Conservation (phyloP, 2,888 invertebrate genomes). For the Tetranychus truncatus region DNA sequence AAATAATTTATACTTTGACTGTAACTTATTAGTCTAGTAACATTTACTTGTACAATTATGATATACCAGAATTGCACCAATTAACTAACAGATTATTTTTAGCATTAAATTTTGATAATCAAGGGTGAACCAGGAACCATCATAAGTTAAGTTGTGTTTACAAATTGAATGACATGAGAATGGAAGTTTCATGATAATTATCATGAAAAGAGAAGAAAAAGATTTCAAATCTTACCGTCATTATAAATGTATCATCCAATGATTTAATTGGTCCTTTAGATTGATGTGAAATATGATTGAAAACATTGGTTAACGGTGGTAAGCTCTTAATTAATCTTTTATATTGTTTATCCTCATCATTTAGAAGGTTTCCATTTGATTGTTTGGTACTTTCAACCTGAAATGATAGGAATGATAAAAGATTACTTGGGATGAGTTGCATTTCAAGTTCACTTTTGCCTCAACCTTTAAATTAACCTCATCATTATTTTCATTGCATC, state of each 20-base stretch:
- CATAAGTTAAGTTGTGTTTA: not conserved
- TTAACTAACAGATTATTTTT: not conserved
- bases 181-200: not conserved
- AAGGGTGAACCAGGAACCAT: not conserved
- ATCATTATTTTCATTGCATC: not conserved
- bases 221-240: slow-evolving; percentile 31
- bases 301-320: slow-evolving; percentile 14
- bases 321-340: slow-evolving; percentile 12
- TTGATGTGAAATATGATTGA: slow-evolving; percentile 9
- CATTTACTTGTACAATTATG: no score
- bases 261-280: not conserved
- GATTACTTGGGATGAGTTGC: not conserved
- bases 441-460: not conserved
- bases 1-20: no score
- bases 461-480: not conserved
- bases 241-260: slow-evolving; percentile 41
- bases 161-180: not conserved
- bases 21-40: no score
- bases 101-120: not conserved
- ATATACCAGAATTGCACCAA: not conserved
- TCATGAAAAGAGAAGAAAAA: not conserved
- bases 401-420: not conserved
- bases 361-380: not conserved
- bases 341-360: slow-evolving; percentile 1
- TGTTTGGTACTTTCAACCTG: not conserved